A percentile compares a stretch with the other conserved stretches of the same genome.
These are phyloP conservation scores for Pristionchus entomophagus DNA, from an alignment of 2,888 invertebrate species.

Conservation along the genomic window DNA sequence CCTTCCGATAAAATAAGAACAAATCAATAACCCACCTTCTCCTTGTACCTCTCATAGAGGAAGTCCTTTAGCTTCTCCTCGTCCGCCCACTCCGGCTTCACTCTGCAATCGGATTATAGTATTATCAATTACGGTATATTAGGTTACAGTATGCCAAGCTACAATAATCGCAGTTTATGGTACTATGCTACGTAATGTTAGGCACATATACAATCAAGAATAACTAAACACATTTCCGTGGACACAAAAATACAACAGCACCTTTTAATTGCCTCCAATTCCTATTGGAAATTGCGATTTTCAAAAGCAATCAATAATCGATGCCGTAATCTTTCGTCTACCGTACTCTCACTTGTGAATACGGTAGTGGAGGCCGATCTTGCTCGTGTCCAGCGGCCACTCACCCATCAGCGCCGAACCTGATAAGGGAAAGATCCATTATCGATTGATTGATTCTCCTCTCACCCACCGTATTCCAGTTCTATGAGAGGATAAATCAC, in stretches of 20 bases:
- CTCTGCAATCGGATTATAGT: conserved; percentile 49
- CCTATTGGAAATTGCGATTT: not conserved
- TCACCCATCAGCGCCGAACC: conserved; percentile 69
- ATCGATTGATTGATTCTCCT: no score
- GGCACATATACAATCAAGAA: no score
- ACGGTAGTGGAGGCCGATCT: conserved; percentile 68
- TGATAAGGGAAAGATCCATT: not conserved
- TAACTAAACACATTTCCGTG: no score
- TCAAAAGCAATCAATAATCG: not conserved
- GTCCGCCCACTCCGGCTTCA: conserved; percentile 78
- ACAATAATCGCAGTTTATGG: no score
- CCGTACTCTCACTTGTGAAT: conserved; percentile 54
- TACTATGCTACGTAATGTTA: no score
- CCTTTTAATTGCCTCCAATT: no score
- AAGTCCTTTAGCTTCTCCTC: conserved; percentile 87
- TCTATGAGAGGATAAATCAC: not conserved
- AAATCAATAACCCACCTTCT: conserved; percentile 81
- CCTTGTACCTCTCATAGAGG: conserved; percentile 89
- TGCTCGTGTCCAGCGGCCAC: conserved; percentile 63
- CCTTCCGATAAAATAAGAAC: not conserved
- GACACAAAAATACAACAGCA: no score
- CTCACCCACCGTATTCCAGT: no score
- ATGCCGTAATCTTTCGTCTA: not conserved
- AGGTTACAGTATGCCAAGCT: no score
- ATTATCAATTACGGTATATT: no score